These are phyloP conservation scores for Drosophila meridiana DNA, from an alignment of 2,888 invertebrate species.

Conservation along the genomic window DNA sequence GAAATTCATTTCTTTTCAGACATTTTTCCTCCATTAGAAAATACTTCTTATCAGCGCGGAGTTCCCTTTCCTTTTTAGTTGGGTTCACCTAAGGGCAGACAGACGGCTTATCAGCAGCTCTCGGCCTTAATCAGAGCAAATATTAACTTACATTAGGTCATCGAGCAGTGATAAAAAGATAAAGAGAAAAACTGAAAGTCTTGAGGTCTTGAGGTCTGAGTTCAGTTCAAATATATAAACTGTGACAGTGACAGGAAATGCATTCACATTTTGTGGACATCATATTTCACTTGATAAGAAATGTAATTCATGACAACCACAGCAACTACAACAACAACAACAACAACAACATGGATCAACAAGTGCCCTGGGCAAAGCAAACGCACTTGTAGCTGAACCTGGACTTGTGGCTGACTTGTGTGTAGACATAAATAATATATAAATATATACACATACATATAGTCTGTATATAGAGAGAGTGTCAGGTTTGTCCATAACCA, in stretches of 20 bases:
- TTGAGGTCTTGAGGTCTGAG: constrained; percentile 20
- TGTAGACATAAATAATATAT: neutral
- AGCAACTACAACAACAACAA: constrained; percentile 21
- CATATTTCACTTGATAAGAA: constrained; percentile 60
- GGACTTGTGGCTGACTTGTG: constrained; percentile 47
- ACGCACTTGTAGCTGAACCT: constrained; percentile 32
- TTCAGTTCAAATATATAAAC: constrained; percentile 37
- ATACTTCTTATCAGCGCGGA: constrained; percentile 32
- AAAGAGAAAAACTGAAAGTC: constrained; percentile 14
- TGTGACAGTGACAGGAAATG: constrained; percentile 60
- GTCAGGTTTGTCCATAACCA: constrained; percentile 72
- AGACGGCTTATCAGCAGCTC: constrained; percentile 44
- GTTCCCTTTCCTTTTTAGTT: constrained; percentile 10
- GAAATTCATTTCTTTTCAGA: constrained; percentile 4
- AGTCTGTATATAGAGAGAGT: constrained; percentile 47
- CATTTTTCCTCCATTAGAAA: constrained; percentile 23
- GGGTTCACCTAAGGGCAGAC: constrained; percentile 49
- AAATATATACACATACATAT: constrained; percentile 24
- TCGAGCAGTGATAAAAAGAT: constrained; percentile 55
- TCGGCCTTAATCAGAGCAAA: constrained; percentile 61
- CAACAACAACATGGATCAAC: constrained; percentile 40
- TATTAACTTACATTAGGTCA: constrained; percentile 75
- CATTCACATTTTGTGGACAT: constrained; percentile 40
- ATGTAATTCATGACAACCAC: constrained; percentile 49
- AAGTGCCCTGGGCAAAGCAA: constrained; percentile 43